Evolutionary conservation across 2,113 vertebrate genomes (phyloP).

Genomic region (Lanius ludovicianus): DNA sequence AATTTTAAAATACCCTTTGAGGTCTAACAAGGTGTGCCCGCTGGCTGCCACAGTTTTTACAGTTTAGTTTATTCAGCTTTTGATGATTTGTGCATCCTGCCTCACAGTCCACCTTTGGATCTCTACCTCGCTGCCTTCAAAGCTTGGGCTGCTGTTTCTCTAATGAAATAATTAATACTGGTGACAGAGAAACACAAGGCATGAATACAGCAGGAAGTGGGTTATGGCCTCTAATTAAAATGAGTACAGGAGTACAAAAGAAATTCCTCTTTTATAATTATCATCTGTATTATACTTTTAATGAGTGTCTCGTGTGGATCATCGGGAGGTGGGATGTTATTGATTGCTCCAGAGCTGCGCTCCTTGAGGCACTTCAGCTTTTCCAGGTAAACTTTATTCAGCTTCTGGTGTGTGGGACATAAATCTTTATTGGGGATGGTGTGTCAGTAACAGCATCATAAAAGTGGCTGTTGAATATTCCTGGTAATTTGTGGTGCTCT

Average conservation of each 20-base stretch:
- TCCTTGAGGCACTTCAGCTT: background rate
- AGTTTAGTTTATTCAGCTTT: background rate
- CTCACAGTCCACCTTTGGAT: background rate
- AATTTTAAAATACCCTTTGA: background rate
- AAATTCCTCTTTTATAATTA: background rate
- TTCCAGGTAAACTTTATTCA: background rate
- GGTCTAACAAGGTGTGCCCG: background rate
- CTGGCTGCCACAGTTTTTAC: background rate
- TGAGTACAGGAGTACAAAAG: background rate
- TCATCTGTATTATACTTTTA: background rate
- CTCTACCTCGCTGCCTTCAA: background rate
- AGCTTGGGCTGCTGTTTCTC: background rate
- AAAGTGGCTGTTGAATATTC: conserved; percentile 19
- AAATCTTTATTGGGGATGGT: background rate
- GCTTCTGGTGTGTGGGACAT: background rate
- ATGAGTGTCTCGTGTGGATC: background rate
- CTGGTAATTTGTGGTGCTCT: background rate
- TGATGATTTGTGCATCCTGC: background rate
- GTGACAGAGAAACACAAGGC: background rate
- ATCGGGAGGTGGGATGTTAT: background rate
- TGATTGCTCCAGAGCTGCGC: background rate
- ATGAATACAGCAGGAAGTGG: background rate
- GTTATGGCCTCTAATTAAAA: conserved; percentile 1
- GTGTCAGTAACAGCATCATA: background rate
- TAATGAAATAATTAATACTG: background rate